Evolutionary conservation across 2,888 invertebrate genomes (phyloP), one percentile per base, ranked within the genome.

Genomic region (Heterodera filipjevi): DNA sequence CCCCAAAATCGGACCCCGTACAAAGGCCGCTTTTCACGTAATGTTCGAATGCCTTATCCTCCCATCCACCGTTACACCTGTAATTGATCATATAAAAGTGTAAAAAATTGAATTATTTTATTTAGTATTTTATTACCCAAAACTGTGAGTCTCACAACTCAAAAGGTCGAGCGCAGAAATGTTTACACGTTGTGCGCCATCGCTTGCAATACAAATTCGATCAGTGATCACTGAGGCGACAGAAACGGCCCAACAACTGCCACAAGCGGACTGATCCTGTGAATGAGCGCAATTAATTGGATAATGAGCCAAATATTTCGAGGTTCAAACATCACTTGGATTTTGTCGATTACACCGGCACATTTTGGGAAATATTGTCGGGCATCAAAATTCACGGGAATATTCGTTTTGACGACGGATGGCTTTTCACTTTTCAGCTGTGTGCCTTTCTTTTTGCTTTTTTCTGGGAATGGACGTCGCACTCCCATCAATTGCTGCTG

Each of bases 1-100:
- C 16, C 22, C 59, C 76, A 70, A 76, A 79, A 79, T 92, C 91
- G 1, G 95, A 95, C 53, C 95, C 95, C 71, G 94, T 94, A 0
- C 95, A 95, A 71, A 95, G 91, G 1, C 95, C 95, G 75, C 92
- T 92, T 78, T 92, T 91, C 46, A 93, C 93, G 93, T 94, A 95
- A 90, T 94, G 95, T 73, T 92, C 91, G 95, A 95, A 96, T 16
- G 95, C 95, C 16, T 93, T 91, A 27, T 10, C n/a, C 27, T 30
- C 59, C 59, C 27, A 59, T 2, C 95, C 95, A 27, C 95, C 95
- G 87, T 93, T 92, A 90, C 94, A 94, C 22, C 94, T 90, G 79
- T 90, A 79, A 83, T 76, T 39, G 39, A 35, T n/a, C 66, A 39
- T 5, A 27, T 22, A 19, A 49, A 53, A 27, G 10, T 22, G 59